phyloP scores from a whole-genome alignment of 2,797 vertebrate species.

The Crax fasciolata region DNA sequence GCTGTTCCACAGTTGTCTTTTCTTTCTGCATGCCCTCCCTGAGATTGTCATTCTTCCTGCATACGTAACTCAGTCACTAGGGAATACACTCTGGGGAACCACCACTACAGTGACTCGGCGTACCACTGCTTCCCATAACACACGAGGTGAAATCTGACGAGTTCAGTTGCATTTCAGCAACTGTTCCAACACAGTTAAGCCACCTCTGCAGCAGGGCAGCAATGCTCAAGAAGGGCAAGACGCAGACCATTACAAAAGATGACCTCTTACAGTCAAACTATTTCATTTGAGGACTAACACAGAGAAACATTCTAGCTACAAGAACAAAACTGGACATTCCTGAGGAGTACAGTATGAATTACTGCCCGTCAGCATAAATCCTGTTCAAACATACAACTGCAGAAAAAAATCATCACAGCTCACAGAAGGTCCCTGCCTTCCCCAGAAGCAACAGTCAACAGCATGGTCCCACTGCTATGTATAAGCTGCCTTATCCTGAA shows the following conservation, averaged over 20 bases:
- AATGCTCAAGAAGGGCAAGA: neutral
- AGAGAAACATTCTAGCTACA: neutral
- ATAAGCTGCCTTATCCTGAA: neutral
- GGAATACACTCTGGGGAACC: neutral
- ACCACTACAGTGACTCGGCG: neutral
- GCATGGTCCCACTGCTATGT: neutral
- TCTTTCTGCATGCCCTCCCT: neutral
- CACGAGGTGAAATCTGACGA: neutral
- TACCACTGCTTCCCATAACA: rapidly evolving
- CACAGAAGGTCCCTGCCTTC: neutral
- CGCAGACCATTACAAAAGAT: neutral
- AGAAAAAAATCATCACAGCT: neutral
- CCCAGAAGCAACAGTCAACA: neutral
- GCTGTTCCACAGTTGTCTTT: neutral
- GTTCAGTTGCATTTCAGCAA: neutral
- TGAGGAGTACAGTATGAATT: neutral
- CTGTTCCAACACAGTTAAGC: neutral
- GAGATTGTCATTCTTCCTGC: neutral
- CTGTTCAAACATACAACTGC: neutral
- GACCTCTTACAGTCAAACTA: neutral
- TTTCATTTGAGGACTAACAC: neutral
- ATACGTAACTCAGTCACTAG: neutral
- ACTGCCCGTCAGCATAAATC: neutral
- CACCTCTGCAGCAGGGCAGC: neutral
- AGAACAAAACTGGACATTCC: neutral